Evolutionary conservation across 2,113 vertebrate species (phyloP).

Genomic region (Sturnira hondurensis): DNA sequence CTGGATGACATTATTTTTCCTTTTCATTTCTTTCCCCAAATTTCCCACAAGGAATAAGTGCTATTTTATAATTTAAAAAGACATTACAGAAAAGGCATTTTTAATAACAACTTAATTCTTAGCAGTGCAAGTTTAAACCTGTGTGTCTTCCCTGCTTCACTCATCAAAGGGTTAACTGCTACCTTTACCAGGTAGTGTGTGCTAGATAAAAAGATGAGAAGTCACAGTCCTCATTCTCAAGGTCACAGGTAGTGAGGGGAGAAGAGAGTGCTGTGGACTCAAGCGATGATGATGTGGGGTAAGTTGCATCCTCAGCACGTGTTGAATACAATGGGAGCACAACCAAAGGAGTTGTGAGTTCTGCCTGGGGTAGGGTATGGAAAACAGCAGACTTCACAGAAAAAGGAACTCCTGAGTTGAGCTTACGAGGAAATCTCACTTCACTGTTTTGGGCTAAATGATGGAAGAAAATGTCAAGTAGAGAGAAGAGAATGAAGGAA

Average conservation of each 20-base stretch:
- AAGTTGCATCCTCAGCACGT: not conserved
- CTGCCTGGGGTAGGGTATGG: not conserved
- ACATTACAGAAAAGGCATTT: not conserved
- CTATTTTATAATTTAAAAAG: not conserved
- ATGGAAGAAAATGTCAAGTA: not conserved
- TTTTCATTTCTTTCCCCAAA: not conserved
- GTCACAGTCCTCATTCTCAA: not conserved
- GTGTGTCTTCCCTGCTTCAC: not conserved
- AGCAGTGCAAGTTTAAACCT: not conserved
- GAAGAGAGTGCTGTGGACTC: not conserved
- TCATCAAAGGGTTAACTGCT: not conserved
- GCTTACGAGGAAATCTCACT: not conserved
- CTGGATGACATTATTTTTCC: not conserved
- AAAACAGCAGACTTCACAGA: too few species aligned
- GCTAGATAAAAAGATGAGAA: not conserved
- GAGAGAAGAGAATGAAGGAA: not conserved
- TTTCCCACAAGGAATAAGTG: not conserved
- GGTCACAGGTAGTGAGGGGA: not conserved
- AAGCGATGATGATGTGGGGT: fast-evolving
- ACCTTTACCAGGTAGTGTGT: not conserved
- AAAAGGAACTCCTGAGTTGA: not conserved
- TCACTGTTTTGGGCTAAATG: not conserved
- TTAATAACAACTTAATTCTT: not conserved
- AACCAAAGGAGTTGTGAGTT: not conserved
- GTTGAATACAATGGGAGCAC: fast-evolving